Conservation (phyloP, 2,113 vertebrate species). For the Hydrolagus affinis region DNA sequence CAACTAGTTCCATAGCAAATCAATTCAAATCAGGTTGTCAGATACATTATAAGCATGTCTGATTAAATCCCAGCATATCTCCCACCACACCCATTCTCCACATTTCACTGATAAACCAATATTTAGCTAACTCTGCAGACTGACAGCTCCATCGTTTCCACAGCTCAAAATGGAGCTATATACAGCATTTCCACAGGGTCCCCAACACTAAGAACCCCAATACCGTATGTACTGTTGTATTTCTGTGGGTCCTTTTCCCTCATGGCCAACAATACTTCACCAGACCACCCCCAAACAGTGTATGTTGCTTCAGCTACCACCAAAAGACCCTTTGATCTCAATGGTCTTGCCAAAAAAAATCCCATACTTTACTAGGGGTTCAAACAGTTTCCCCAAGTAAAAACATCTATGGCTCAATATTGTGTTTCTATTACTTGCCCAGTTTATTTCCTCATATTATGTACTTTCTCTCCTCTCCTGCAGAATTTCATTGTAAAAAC, state of each 20-base stretch:
- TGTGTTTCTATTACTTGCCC: not conserved
- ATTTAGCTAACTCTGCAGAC: not conserved
- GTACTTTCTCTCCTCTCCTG: not conserved
- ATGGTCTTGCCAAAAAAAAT: not conserved
- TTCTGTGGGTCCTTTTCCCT: no score
- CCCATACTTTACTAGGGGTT: not conserved
- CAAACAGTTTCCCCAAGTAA: not conserved
- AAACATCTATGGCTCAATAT: not conserved
- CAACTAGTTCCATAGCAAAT: not conserved
- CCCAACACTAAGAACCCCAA: no score
- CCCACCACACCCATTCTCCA: not conserved
- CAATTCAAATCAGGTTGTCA: slow-evolving; percentile 9
- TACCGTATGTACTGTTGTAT: no score
- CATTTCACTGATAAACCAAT: not conserved
- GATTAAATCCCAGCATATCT: slow-evolving; percentile 11
- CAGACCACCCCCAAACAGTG: not conserved
- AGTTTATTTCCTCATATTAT: not conserved
- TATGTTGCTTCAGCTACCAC: not conserved
- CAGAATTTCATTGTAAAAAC: not conserved
- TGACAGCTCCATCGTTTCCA: not conserved
- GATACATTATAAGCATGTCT: not conserved
- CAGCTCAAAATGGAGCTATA: not conserved
- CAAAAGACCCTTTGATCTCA: not conserved
- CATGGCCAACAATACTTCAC: not conserved
- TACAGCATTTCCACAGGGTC: not conserved